A percentile compares a stretch with the other conserved stretches of the same genome.
Conservation (phyloP, 2,888 invertebrate genomes). For the Blera fallax region DNA sequence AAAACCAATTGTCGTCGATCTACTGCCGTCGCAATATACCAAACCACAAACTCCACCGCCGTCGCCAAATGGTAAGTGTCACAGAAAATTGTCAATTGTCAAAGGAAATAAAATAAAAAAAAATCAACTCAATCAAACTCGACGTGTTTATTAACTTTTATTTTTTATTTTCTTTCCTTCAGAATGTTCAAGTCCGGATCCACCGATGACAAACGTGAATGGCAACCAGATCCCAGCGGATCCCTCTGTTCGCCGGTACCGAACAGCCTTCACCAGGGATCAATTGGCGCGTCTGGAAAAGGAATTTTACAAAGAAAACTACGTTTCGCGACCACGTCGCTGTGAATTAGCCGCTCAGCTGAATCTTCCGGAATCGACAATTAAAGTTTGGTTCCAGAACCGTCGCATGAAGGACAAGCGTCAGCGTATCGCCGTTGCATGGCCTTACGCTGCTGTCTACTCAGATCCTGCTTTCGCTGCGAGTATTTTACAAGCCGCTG, state of each 20-base stretch:
- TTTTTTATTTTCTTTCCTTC: slow-evolving; percentile 30
- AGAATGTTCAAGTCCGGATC: slow-evolving; percentile 83
- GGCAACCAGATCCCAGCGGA: slow-evolving; percentile 82
- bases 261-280: slow-evolving; percentile 98
- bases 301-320: slow-evolving; percentile 98
- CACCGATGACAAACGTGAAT: slow-evolving; percentile 77
- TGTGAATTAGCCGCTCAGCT: slow-evolving; percentile 97
- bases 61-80: slow-evolving; percentile 82
- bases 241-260: slow-evolving; percentile 91
- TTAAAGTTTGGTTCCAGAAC: slow-evolving; percentile 97
- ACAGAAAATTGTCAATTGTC: not conserved
- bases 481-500: slow-evolving; percentile 94
- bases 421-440: slow-evolving; percentile 95
- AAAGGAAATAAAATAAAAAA: not conserved
- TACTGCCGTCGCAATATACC: slow-evolving; percentile 84
- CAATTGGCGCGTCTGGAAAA: slow-evolving; percentile 95
- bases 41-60: slow-evolving; percentile 83
- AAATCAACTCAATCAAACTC: not conserved
- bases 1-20: slow-evolving; percentile 84
- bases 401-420: slow-evolving; percentile 91
- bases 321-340: slow-evolving; percentile 96
- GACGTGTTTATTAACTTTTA: not conserved
- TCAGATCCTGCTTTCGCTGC: slow-evolving; percentile 97
- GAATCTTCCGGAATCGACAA: slow-evolving; percentile 97
- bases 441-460: slow-evolving; percentile 97